Evolutionary conservation across 2,888 invertebrate species (phyloP).

Genomic region (Synanthedon vespiformis): DNA sequence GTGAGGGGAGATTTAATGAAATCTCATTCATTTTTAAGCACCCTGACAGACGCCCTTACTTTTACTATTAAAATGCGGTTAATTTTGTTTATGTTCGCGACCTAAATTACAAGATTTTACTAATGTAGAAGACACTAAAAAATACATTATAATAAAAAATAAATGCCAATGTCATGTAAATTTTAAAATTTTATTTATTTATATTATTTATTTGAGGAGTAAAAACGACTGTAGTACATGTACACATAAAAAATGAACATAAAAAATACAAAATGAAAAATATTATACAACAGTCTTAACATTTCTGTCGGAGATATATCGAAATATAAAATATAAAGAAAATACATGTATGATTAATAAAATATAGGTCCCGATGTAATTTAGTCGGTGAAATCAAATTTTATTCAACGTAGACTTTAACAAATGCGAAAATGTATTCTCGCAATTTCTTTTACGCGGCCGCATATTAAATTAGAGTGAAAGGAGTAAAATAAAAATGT

Average conservation of each 20-base stretch:
- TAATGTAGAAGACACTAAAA: too few species aligned
- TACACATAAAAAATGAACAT: neutral
- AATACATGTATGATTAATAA: neutral
- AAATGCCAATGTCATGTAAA: too few species aligned
- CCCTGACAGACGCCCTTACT: slow-evolving; percentile 8
- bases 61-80: neutral
- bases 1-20: slow-evolving; percentile 44
- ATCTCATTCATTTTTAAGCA: slow-evolving; percentile 36
- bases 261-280: neutral
- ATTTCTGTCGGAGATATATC: neutral
- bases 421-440: slow-evolving; percentile 50
- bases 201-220: too few species aligned
- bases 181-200: too few species aligned
- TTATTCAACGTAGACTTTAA: slow-evolving; percentile 41
- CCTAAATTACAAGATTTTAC: neutral
- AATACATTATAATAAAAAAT: too few species aligned
- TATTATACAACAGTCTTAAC: neutral
- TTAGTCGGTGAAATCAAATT: slow-evolving; percentile 27
- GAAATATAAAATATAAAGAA: neutral
- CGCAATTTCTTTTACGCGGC: slow-evolving; percentile 47
- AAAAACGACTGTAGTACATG: neutral
- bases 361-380: slow-evolving; percentile 16
- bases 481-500: slow-evolving; percentile 58
- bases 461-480: slow-evolving; percentile 59
- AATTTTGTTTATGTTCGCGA: neutral